Percentiles rank a stretch among this genome's conserved stretches.
Evolutionary conservation across 1,140 invertebrate genomes (phyloP).

Genomic region (Nasonia vitripennis): DNA sequence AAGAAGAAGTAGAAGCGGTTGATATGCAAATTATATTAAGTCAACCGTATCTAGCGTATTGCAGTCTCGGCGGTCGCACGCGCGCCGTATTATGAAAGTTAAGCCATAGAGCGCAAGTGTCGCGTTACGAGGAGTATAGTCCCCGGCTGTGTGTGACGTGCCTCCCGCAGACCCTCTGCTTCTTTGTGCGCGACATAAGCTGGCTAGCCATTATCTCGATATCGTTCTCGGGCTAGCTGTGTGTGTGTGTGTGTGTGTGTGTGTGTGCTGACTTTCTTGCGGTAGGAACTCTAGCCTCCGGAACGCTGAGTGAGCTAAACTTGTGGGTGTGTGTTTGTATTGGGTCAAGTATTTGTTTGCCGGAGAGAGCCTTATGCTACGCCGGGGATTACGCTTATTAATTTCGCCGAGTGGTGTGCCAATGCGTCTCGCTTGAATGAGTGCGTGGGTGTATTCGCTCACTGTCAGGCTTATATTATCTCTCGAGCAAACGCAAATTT

Average conservation of each 20-base stretch:
- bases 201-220: conserved; percentile 60
- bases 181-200: conserved; percentile 60
- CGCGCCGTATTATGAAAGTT: conserved; percentile 70
- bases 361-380: neutral
- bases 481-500: too few relatives aligned
- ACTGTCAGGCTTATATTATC: neutral
- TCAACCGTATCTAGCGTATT: conserved; percentile 64
- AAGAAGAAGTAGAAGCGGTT: conserved; percentile 46
- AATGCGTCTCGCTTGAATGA: too few relatives aligned
- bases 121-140: conserved; percentile 60
- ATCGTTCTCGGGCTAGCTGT: neutral
- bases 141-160: conserved; percentile 40
- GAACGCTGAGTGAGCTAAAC: neutral
- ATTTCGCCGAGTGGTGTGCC: too few relatives aligned
- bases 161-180: neutral
- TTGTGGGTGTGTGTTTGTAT: neutral
- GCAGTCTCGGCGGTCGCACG: conserved; percentile 58
- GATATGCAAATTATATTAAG: conserved; percentile 70
- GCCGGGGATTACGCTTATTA: too few relatives aligned
- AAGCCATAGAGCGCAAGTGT: conserved; percentile 69
- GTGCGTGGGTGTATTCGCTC: too few relatives aligned
- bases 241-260: neutral
- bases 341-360: neutral
- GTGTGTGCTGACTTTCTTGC: neutral
- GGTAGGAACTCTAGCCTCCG: neutral